Conservation (phyloP, 2,797 vertebrate genomes). For the Capromys pilorides region DNA sequence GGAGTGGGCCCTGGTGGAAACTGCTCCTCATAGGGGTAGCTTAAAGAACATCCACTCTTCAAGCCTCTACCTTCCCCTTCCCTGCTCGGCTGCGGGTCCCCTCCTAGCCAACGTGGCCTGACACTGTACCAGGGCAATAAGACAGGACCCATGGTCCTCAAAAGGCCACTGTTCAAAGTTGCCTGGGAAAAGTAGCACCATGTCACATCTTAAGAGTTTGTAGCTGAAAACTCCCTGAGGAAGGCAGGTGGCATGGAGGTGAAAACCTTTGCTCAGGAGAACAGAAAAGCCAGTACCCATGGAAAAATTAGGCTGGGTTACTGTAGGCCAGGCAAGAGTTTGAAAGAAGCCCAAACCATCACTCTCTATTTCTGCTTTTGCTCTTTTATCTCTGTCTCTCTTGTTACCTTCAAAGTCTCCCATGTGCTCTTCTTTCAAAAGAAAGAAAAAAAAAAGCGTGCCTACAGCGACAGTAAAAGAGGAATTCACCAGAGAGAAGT, state of each 20-base stretch:
- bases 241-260: background rate
- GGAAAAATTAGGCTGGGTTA: background rate
- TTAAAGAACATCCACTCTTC: background rate
- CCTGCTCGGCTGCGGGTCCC: too few species aligned
- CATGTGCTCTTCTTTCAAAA: background rate
- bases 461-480: background rate
- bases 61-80: background rate
- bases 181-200: background rate
- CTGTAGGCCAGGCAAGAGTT: background rate
- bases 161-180: background rate
- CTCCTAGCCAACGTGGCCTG: background rate
- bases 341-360: background rate
- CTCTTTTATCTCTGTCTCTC: background rate
- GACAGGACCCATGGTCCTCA: background rate
- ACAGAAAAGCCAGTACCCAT: background rate
- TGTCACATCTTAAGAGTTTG: background rate
- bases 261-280: background rate
- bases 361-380: background rate
- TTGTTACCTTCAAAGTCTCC: background rate
- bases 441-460: background rate
- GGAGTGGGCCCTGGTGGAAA: background rate
- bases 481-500: background rate
- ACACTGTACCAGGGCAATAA: background rate
- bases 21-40: background rate
- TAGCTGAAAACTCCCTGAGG: background rate